A percentile compares a stretch with the other conserved stretches of the same genome.
Conservation (phyloP, 2,888 invertebrate species). For the Eupithecia exiguata region DNA sequence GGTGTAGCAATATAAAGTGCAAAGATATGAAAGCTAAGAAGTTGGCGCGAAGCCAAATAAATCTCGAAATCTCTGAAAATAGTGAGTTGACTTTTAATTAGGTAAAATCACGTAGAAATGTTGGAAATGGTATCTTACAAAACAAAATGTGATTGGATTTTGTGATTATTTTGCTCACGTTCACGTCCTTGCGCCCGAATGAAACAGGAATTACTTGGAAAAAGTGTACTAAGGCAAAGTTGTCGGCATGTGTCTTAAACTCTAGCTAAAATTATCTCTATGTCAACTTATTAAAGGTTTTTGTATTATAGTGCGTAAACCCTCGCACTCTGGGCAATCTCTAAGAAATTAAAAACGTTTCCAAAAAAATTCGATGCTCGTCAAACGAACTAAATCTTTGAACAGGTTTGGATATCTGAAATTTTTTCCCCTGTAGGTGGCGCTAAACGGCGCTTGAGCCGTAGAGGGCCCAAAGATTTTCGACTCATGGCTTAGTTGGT, state of each 20-base stretch:
- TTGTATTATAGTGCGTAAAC: no score
- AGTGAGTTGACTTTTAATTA: constrained; percentile 20
- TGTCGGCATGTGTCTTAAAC: background rate
- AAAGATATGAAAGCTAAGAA: background rate
- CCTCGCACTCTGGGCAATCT: no score
- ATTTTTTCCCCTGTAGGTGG: no score
- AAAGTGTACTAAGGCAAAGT: background rate
- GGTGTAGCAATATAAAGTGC: background rate
- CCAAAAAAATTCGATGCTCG: no score
- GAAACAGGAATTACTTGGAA: constrained; percentile 5
- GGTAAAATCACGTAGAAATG: constrained; percentile 13
- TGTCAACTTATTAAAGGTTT: no score
- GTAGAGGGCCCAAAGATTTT: no score
- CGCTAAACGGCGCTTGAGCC: no score
- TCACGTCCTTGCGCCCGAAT: background rate
- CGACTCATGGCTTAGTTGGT: no score
- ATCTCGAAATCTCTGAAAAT: constrained; percentile 5
- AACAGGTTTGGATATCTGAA: no score
- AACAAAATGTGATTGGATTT: constrained; percentile 23
- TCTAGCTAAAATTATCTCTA: background rate
- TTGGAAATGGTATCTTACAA: constrained; percentile 9
- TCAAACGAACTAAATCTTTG: no score
- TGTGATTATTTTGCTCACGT: constrained; percentile 14
- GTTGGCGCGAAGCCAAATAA: constrained; percentile 25
- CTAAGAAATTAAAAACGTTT: no score